phyloP scores from a whole-genome alignment of 2,888 invertebrate genomes.

The Pocota personata region DNA sequence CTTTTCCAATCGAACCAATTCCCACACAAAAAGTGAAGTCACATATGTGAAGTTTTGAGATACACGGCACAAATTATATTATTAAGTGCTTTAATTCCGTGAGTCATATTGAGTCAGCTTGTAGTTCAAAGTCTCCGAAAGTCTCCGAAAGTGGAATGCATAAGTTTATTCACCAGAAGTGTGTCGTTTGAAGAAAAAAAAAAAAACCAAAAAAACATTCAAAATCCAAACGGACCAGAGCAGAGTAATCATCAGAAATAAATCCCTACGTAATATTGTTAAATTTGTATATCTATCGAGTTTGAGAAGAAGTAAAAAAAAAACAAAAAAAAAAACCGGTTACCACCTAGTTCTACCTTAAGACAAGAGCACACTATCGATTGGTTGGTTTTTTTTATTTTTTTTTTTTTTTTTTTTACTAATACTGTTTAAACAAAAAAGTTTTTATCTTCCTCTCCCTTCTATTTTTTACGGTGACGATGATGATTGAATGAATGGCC shows the following conservation, averaged over 20 bases:
- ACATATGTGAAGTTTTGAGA: not conserved
- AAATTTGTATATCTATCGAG: slow-evolving; percentile 18
- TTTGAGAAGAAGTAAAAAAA: not conserved
- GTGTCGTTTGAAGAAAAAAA: not conserved
- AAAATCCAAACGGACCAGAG: slow-evolving; percentile 7
- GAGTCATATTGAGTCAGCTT: not conserved
- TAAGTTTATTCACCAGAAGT: not conserved
- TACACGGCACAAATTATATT: slow-evolving; percentile 9
- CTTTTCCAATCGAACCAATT: not conserved
- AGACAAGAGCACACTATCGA: slow-evolving; percentile 59
- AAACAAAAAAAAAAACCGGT: no score
- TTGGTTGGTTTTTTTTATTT: slow-evolving; percentile 35
- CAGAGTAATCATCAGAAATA: slow-evolving; percentile 48
- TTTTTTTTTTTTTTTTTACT: not conserved
- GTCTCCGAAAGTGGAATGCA: slow-evolving; percentile 2
- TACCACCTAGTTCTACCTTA: slow-evolving; percentile 13
- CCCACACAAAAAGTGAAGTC: not conserved
- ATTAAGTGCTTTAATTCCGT: slow-evolving; percentile 9
- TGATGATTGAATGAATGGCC: slow-evolving; percentile 55
- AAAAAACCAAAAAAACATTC: not conserved
- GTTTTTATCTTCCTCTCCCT: slow-evolving; percentile 18
- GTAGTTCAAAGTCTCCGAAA: slow-evolving; percentile 27
- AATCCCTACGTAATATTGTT: slow-evolving; percentile 51
- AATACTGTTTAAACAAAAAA: not conserved
- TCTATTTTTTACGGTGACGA: slow-evolving; percentile 48